Evolutionary conservation across 2,888 invertebrate genomes (phyloP), one percentile per base, ranked within the genome.

Genomic region (Cantharis flavilabris): DNA sequence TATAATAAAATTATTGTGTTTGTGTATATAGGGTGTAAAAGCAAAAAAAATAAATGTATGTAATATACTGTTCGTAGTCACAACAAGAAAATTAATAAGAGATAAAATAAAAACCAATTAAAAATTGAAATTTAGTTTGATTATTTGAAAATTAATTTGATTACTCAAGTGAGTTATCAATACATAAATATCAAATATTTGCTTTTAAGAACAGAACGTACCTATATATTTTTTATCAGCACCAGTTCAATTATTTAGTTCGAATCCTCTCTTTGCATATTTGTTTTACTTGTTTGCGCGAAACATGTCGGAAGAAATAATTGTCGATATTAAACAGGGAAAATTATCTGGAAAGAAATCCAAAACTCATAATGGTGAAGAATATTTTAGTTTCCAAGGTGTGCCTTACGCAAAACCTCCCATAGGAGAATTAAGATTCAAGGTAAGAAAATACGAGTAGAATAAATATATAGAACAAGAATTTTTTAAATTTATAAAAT

Each of bases 401-500:
- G 86, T 89, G 72, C 88, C 88, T 1, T 89, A 85, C 70, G 89
- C 87, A 3, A 84, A 85, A 67, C 86, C 89, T 5, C 89, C 89
- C 1, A 33, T 88, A n/a, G 87, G 86, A 0, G 77, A 86, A 9
- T 84, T 88, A 0, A 84, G 89, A 81, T 89, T 89, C 64, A 86
- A 86, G 85, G 89, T 89, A 84, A 67, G 64, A 67, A 10, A 64
- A 9, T 28, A n/a, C n/a, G n/a, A n/a, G n/a, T n/a, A 26, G 26
- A 26, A 26, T 4, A 4, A 23, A 23, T 23, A 23, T 23, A 5
- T 23, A 23, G 4, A 23, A 23, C 5, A 20, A 0, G 20, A 20
- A 20, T 20, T 20, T 20, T 23, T 23, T 23, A n/a, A 23, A 23
- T 23, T 23, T 3, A 23, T 23, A 23, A 23, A 3, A 23, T 23